phyloP scores from a whole-genome alignment of 1,140 invertebrate species.

The Ylistrum balloti region DNA sequence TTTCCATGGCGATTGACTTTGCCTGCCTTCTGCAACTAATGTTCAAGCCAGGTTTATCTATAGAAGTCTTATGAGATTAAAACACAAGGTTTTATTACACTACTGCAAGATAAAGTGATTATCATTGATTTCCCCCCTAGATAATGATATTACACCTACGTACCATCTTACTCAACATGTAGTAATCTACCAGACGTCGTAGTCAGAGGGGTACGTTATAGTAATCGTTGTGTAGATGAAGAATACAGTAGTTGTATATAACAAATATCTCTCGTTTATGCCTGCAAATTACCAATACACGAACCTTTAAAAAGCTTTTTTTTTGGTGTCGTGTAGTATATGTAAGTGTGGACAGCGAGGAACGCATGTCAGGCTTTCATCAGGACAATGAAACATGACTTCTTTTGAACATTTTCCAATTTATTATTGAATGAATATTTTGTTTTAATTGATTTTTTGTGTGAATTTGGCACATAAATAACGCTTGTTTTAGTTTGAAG shows the following conservation, averaged over 20 bases:
- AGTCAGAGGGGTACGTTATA: neutral
- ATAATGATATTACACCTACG: slow-evolving; percentile 7
- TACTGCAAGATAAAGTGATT: slow-evolving; percentile 35
- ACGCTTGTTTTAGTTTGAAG: too few relatives aligned
- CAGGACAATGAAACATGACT: too few relatives aligned
- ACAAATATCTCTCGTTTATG: too few relatives aligned
- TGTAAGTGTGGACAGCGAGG: too few relatives aligned
- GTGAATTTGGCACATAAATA: neutral
- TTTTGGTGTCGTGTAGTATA: too few relatives aligned
- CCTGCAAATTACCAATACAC: too few relatives aligned
- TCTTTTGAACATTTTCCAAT: neutral
- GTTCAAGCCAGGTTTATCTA: neutral
- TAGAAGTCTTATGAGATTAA: neutral
- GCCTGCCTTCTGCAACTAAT: neutral
- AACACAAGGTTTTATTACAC: slow-evolving; percentile 22
- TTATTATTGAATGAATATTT: neutral
- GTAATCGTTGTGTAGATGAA: neutral
- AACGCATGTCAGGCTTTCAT: too few relatives aligned
- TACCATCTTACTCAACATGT: neutral
- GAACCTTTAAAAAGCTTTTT: too few relatives aligned
- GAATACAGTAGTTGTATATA: too few relatives aligned
- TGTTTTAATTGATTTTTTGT: neutral
- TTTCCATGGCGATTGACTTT: slow-evolving; percentile 2
- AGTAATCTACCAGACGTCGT: neutral
- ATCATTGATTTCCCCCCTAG: slow-evolving; percentile 15